phyloP scores from a whole-genome alignment of 2,113 vertebrate species.

The Sardina pilchardus region DNA sequence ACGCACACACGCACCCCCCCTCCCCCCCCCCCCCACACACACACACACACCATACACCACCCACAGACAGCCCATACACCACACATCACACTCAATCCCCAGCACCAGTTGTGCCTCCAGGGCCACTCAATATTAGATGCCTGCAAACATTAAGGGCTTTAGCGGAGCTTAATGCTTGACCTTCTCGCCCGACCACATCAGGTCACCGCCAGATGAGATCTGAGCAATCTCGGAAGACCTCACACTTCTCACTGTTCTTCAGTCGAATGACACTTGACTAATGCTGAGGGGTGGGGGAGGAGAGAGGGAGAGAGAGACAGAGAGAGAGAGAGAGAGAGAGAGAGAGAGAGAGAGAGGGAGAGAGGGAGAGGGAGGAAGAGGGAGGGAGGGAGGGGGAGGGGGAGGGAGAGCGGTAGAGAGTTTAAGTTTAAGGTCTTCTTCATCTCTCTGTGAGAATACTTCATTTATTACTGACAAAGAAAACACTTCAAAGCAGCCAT shows the following conservation, averaged over 20 bases:
- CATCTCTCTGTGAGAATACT: not conserved
- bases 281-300: not conserved
- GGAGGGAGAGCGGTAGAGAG: constrained; percentile 11
- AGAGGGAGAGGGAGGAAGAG: not conserved
- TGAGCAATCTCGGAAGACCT: constrained; percentile 42
- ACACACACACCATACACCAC: not conserved
- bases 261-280: not conserved
- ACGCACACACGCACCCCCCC: no score
- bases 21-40: not conserved
- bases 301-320: constrained; percentile 13
- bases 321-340: constrained; percentile 4
- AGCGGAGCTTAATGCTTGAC: constrained; percentile 65
- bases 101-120: constrained; percentile 40
- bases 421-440: not conserved
- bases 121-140: constrained; percentile 62
- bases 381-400: constrained; percentile 28
- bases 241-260: not conserved
- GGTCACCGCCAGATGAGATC: constrained; percentile 59
- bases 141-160: constrained; percentile 63
- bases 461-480: not conserved
- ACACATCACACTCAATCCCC: not conserved
- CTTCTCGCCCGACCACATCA: constrained; percentile 27
- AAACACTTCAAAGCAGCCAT: not conserved
- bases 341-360: constrained; percentile 30
- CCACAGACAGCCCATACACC: not conserved